These are phyloP conservation scores for Julus scandinavius DNA, from an alignment of 2,888 invertebrate genomes.

Conservation along the genomic window DNA sequence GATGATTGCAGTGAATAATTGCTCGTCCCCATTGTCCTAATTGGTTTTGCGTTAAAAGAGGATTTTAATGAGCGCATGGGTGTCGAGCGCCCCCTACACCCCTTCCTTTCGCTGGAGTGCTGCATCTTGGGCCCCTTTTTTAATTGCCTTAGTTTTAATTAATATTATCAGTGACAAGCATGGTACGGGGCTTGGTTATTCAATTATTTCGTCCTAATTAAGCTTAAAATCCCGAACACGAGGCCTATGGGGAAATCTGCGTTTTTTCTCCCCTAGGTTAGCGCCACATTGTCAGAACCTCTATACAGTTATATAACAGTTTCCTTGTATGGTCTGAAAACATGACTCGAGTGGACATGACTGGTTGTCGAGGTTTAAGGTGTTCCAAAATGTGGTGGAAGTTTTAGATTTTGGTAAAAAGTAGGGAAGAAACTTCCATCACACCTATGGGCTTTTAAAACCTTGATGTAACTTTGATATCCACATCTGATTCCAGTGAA, in stretches of 20 bases:
- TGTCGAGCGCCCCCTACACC: conserved; percentile 9
- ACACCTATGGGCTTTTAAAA: too few species aligned
- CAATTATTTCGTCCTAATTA: conserved; percentile 38
- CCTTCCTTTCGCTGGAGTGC: background rate
- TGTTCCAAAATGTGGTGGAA: too few species aligned
- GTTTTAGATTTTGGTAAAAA: too few species aligned
- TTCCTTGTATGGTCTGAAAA: background rate
- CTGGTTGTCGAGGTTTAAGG: too few species aligned
- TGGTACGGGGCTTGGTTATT: conserved; percentile 26
- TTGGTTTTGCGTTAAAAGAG: conserved; percentile 26
- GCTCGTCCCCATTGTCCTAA: conserved; percentile 26
- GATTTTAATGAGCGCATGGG: conserved; percentile 36
- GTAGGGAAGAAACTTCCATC: too few species aligned
- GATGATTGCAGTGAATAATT: conserved; percentile 28
- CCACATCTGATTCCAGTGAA: too few species aligned
- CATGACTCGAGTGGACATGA: too few species aligned
- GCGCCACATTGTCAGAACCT: background rate
- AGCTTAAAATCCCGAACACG: conserved; percentile 26
- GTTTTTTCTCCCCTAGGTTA: background rate
- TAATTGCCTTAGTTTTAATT: conserved; percentile 40
- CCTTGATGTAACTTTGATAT: too few species aligned
- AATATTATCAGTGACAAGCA: conserved; percentile 43
- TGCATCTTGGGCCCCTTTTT: background rate
- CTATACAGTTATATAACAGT: background rate
- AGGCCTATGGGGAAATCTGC: conserved; percentile 4